Evolutionary conservation across 2,797 vertebrate species (phyloP), one percentile per base, ranked within the genome.

Genomic region (Mormyrops attenuatus): DNA sequence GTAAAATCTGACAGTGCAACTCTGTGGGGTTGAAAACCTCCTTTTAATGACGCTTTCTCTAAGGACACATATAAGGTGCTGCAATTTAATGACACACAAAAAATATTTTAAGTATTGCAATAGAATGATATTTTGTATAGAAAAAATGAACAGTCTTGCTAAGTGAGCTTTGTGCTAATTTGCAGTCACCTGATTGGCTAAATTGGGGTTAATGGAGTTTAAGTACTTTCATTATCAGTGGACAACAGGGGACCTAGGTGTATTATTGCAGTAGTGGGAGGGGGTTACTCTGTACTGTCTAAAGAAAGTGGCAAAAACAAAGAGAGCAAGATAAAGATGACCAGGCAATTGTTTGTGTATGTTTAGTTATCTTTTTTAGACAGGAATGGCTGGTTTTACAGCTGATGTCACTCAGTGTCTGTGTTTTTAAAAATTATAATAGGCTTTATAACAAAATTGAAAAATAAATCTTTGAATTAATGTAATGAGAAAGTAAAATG

Each of bases 1-100:
- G 3, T 91, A 91, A 92, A 90, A 88, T 88, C 89, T 91, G 91
- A 89, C 90, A 89, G 60, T 69, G 88, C 88, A 20, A 17, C 85
- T 53, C 13, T 15, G 22, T 15, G 0, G 49, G 26, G 26, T 30
- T 53, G 22, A 13, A 50, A 85, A 30, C 9, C n/a, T 13, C 6
- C 3, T 38, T 86, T 86, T 17, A 22, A 53, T 50, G 50, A 50
- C 4, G 9, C 44, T 86, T 53, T 30, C 50, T 86, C n/a, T 17
- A 30, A 53, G 50, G 53, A 85, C 82, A 85, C 1, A 15, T 34
- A 38, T 73, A 5, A 73, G 66, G 66, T 13, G 66, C 1, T 34
- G 66, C 66, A 69, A 34, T 69, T 38, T 34, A 17, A 34, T 38
- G 30, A 38, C 5, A 2, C 13, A 17, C 30, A 66, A 30, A 22